Percentiles rank a stretch among this genome's conserved stretches.
phyloP scores from a whole-genome alignment of 2,113 vertebrate species.

The Ancistrus triradiatus region DNA sequence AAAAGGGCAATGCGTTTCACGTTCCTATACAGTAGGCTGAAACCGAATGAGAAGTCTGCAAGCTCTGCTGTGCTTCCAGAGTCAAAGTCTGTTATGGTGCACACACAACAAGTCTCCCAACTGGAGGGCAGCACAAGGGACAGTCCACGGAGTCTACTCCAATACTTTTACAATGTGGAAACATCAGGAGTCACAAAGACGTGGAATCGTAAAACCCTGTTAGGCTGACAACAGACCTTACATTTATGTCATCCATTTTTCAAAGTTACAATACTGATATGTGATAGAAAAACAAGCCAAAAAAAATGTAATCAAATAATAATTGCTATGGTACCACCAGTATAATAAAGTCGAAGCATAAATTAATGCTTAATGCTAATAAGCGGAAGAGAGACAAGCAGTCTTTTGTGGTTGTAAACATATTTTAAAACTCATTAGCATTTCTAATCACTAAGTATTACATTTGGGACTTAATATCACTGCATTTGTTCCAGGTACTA shows the following conservation, averaged over 20 bases:
- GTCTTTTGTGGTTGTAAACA: slow-evolving; percentile 46
- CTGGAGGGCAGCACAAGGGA: slow-evolving; percentile 25
- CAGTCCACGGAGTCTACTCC: slow-evolving; percentile 47
- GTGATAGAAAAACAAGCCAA: slow-evolving; percentile 43
- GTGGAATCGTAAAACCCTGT: not conserved
- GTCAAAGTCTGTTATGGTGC: no score
- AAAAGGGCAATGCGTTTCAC: slow-evolving; percentile 24
- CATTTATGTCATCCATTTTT: slow-evolving; percentile 44
- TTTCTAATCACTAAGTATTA: slow-evolving; percentile 37
- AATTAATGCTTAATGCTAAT: slow-evolving; percentile 40
- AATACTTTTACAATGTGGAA: slow-evolving; percentile 54
- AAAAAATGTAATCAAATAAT: no score
- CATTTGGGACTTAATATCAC: slow-evolving; percentile 18
- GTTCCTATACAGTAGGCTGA: slow-evolving; percentile 26
- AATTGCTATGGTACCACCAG: slow-evolving; percentile 41
- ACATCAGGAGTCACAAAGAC: no score
- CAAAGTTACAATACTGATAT: slow-evolving; percentile 69
- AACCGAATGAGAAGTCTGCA: slow-evolving; percentile 17
- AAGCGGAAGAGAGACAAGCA: slow-evolving; percentile 29
- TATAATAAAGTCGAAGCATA: slow-evolving; percentile 40
- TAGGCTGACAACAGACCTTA: slow-evolving; percentile 42
- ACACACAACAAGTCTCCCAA: not conserved
- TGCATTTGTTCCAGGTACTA: not conserved
- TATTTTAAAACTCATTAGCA: slow-evolving; percentile 35
- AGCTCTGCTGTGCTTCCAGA: slow-evolving; percentile 33